Evolutionary conservation across 2,888 invertebrate genomes (phyloP).

Genomic region (Octonoba sinensis): DNA sequence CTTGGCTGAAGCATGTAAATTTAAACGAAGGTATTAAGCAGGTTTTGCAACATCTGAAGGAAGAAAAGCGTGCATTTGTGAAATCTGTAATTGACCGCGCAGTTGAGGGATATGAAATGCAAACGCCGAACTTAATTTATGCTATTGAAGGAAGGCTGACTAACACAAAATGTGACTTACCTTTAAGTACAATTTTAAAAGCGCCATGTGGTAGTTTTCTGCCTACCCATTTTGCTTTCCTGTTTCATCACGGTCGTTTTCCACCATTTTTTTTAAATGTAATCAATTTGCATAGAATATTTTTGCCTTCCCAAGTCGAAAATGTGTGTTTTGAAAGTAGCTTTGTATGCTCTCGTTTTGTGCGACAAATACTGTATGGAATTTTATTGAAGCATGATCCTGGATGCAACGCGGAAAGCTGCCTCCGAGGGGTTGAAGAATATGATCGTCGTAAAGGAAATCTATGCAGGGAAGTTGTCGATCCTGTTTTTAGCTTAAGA

Average conservation of each 20-base stretch:
- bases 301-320: constrained; percentile 69
- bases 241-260: constrained; percentile 76
- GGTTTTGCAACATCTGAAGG: constrained; percentile 76
- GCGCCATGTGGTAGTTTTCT: constrained; percentile 67
- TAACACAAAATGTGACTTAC: not conserved
- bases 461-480: constrained; percentile 2
- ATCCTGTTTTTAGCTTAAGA: constrained; percentile 15
- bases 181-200: constrained; percentile 4
- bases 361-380: constrained; percentile 69
- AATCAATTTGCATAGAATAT: constrained; percentile 68
- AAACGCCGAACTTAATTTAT: constrained; percentile 76
- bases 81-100: constrained; percentile 77
- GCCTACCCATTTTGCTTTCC: constrained; percentile 79
- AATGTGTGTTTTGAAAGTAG: constrained; percentile 67
- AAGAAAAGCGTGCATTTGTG: constrained; percentile 75
- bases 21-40: constrained; percentile 79
- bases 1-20: constrained; percentile 82
- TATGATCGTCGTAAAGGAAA: constrained; percentile 28
- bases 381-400: constrained; percentile 67
- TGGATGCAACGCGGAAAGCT: constrained; percentile 7
- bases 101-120: constrained; percentile 78
- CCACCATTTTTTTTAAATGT: constrained; percentile 78
- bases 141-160: constrained; percentile 69
- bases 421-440: constrained; percentile 32
- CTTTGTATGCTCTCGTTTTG: constrained; percentile 67